Evolutionary conservation across 2,113 vertebrate genomes (phyloP).

Genomic region (Aegotheles bennettii): DNA sequence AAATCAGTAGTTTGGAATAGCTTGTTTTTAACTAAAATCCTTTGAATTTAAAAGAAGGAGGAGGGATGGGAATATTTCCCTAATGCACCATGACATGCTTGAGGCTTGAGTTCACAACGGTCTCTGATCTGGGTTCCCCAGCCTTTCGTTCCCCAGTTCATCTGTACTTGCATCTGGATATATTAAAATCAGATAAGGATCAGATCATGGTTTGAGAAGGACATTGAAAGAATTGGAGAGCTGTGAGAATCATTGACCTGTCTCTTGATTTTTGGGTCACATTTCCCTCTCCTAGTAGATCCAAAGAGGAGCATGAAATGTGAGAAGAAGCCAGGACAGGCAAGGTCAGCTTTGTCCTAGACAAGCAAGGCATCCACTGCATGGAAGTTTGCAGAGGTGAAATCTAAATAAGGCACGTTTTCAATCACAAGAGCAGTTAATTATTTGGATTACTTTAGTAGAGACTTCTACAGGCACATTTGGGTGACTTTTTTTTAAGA

Average conservation of each 20-base stretch:
- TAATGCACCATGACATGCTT: not conserved
- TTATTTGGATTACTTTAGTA: not conserved
- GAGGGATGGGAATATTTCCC: not conserved
- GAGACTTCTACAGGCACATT: not conserved
- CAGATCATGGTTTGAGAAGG: not conserved
- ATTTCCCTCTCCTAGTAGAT: constrained; percentile 16
- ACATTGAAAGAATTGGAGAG: not conserved
- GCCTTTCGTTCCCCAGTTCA: not conserved
- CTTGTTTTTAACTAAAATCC: not conserved
- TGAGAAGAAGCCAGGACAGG: not conserved
- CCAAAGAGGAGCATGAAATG: not conserved
- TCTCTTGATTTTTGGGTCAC: constrained; percentile 38
- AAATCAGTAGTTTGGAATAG: not conserved
- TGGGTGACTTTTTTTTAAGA: not conserved
- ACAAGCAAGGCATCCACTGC: not conserved
- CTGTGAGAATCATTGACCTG: not conserved
- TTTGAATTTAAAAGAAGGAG: not conserved
- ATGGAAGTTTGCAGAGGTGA: not conserved
- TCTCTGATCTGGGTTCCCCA: not conserved
- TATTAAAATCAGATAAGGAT: not conserved
- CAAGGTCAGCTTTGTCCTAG: constrained; percentile 9
- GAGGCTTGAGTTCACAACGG: not conserved
- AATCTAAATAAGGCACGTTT: not conserved
- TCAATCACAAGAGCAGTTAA: not conserved
- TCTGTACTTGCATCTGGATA: not conserved